Evolutionary conservation across 92 coral and sea anemone species (phyloP), one percentile per base, ranked within the genome.

Genomic region (Bergia sp.): DNA sequence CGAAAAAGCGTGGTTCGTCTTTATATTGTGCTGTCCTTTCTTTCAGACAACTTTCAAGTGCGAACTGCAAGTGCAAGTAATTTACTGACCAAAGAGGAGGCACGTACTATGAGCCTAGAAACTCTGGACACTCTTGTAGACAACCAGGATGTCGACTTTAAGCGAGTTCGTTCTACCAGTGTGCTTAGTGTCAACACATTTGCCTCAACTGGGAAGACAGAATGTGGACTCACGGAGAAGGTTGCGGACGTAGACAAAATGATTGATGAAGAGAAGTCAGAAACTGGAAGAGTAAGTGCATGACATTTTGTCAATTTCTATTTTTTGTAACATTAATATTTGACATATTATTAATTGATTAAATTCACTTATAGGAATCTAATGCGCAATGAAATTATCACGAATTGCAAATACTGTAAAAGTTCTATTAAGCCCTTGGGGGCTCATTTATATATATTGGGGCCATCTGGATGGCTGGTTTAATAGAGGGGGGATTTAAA

Each of bases 231-330:
- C 45, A 72, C 65, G 29, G 87, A 39, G 12, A 69, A 84, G 29
- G 67, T 29, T 16, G 43, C 29, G 4, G 87, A 84, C 37, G 76
- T 49, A 37, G 79, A 91, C 67, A 87, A 91, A 82, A 75, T 91
- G 88, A 82, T 91, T 38, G 93, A 76, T 75, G 93, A 91, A 21
- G 93, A 91, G 77, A 82, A 75, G 43, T 87, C 89, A 41, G 93
- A 91, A 69, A 79, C 77, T 21, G 93, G 93, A 77, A 82, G 85
- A 23, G 93, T 91, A 43, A 84, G 92, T 37, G 29, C 29, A 29
- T 29, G 55, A 44, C 5, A 16, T 50, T n/a, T 55, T 43, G 40
- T 61, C 20, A 44, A 84, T 43, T 82, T 55, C 41, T 12, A 11
- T 21, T 73, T 23, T 29, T 82, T 61, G 1, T 11, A 53, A 11